These are phyloP conservation scores for Tolmerus cingulatus DNA, from an alignment of 2,888 invertebrate species.

Conservation along the genomic window DNA sequence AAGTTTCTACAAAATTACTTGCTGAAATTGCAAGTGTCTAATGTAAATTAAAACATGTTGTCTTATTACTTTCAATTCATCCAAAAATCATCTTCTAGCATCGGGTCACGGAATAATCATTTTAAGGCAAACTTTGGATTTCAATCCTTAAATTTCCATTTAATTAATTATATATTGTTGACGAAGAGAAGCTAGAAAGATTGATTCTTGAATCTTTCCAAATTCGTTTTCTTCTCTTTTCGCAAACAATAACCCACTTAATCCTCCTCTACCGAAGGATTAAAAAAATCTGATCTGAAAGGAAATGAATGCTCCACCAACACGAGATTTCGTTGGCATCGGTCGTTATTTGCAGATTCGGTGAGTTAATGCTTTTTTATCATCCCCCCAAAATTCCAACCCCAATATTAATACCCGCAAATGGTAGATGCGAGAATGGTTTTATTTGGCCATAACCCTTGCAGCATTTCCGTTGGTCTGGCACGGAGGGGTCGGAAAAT, in stretches of 20 bases:
- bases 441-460: neutral
- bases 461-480: neutral
- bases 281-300: neutral
- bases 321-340: neutral
- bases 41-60: neutral
- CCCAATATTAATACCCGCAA: neutral
- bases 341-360: neutral
- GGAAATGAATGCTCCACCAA: neutral
- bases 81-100: too few relatives aligned
- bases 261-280: neutral
- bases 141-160: neutral
- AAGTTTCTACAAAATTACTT: neutral
- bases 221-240: neutral
- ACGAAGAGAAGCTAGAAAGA: neutral
- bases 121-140: neutral
- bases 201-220: neutral
- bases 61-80: neutral
- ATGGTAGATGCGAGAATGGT: neutral
- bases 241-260: neutral
- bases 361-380: slow-evolving; percentile 17
- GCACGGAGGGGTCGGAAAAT: neutral
- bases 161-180: neutral
- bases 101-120: neutral
- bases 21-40: neutral
- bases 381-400: neutral